Base-by-base conservation (phyloP, 1,140 invertebrate genomes). In the Lepidurus packardi region DNA sequence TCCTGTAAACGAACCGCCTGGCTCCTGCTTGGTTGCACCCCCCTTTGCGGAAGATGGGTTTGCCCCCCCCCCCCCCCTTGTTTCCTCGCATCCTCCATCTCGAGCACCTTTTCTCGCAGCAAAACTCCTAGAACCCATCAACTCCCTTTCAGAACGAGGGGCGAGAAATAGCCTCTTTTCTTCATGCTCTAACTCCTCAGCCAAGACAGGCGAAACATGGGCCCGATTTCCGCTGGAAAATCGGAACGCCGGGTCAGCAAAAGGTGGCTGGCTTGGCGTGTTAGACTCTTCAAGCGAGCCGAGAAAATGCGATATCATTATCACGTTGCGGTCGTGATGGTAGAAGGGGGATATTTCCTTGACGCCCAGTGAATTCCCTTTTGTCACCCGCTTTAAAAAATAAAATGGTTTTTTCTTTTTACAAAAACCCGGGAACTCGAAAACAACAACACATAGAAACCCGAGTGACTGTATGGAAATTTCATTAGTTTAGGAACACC, bases 141-240 rank as follows among this genome's bases (percentile, higher is more conserved):
- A 65, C 53, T 65, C 21, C 13, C 53, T 21, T 65, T 7, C 53
- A 65, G 21, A 65, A 1, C 1, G 8, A 3, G 53, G 21, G 21
- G 53, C 9, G 6, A 16, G 13, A 16, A 65, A 65, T 65, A 65
- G 53, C 4, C 53, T 65, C 53, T 9, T 65, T 65, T 65, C 53
- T 65, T 65, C 53, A 65, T 65, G 53, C 16, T 65, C 53, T 65
- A 65, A 65, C 53, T 65, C 53, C 53, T 65, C 53, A 13, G 21
- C 53, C 53, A 13, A 65, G 53, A 65, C 53, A 65, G 53, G 53
- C 53, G 53, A 65, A 65, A 65, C 53, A 65, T 65, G 53, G 53
- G 13, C 53, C 53, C 53, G 53, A 65, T 65, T 65, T 65, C 53
- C 53, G 53, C 53, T 21, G 21, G 16, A 65, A n/a, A 65, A 65